These are phyloP conservation scores for Drosophila paulistorum DNA, from an alignment of 1,140 invertebrate genomes.

Conservation along the genomic window DNA sequence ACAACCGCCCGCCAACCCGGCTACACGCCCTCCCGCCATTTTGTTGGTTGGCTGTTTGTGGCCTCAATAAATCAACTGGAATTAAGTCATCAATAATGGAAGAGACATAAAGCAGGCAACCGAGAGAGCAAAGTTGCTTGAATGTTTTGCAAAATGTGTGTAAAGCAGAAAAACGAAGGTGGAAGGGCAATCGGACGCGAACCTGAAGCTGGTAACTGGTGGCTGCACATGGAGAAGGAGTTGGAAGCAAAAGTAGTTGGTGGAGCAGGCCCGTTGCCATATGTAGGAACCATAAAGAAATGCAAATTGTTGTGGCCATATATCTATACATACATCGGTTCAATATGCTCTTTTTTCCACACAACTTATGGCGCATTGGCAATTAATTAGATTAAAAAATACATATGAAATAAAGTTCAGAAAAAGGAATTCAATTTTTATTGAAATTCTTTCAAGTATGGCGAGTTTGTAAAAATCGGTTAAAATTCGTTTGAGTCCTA, in stretches of 20 bases:
- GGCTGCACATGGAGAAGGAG: not conserved
- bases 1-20: not conserved
- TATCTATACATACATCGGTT: conserved; percentile 2
- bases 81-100: conserved; percentile 78
- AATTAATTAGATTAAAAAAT: conserved; percentile 31
- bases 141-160: conserved; percentile 39
- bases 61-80: conserved; percentile 79
- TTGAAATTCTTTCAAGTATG: not conserved
- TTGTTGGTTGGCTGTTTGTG: conserved; percentile 67
- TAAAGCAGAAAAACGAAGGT: conserved; percentile 8
- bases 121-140: conserved; percentile 49
- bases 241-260: not conserved
- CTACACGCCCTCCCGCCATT: conserved; percentile 7
- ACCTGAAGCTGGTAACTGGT: conserved; percentile 1
- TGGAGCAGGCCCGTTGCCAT: not conserved
- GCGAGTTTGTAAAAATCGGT: not conserved
- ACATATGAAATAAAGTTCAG: not conserved
- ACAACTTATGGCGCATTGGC: conserved; percentile 23
- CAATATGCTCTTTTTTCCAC: conserved; percentile 19
- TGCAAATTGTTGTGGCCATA: conserved; percentile 46
- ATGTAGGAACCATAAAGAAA: conserved; percentile 46
- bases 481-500: too few relatives aligned
- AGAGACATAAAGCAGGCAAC: conserved; percentile 74
- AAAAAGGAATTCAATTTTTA: not conserved
- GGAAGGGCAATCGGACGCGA: conserved; percentile 1